phyloP scores from a whole-genome alignment of 2,113 vertebrate species.

The Rattus norvegicus region GRCr8 NC_086022.1:177411001-177411500 shows the following conservation, averaged over 20 bases:
- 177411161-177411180: background rate
- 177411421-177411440: background rate
- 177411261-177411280: background rate
- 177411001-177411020: too few species aligned
- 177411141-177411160: background rate
- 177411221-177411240: background rate
- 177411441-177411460: too few species aligned
- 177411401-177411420: background rate
- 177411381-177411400: background rate
- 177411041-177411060: background rate
- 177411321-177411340: background rate
- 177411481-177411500: background rate
- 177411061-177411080: background rate
- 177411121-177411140: background rate
- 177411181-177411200: background rate
- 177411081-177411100: background rate
- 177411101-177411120: conserved; percentile 2
- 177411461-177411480: background rate
- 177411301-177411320: background rate
- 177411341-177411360: background rate
- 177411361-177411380: background rate
- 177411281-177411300: background rate
- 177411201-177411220: background rate
- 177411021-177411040: background rate
- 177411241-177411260: background rate